These are phyloP conservation scores for Diaphora mendica DNA, from an alignment of 2,888 invertebrate genomes.

Conservation along the genomic window DNA sequence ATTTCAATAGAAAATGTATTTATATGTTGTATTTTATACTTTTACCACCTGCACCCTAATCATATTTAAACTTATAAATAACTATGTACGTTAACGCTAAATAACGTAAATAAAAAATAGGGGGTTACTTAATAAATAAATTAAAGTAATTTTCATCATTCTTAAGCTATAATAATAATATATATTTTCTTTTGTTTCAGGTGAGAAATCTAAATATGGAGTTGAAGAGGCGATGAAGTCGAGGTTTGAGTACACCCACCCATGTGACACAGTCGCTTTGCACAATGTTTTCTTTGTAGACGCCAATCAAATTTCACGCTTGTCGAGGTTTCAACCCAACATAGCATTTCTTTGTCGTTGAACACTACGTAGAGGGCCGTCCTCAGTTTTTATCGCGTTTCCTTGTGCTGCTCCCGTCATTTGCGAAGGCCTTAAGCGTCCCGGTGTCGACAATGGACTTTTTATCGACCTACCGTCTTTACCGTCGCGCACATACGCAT, in stretches of 20 bases:
- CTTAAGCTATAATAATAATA: not conserved
- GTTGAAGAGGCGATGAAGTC: constrained; percentile 15
- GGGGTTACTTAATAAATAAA: not conserved
- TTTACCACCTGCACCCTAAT: too few relatives aligned
- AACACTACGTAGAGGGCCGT: constrained; percentile 60
- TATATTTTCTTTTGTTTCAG: constrained; percentile 53
- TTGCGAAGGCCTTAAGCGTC: constrained; percentile 73
- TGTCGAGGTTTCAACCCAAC: constrained; percentile 63
- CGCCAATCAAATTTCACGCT: constrained; percentile 74
- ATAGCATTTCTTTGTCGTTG: constrained; percentile 67
- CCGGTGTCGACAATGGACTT: constrained; percentile 78
- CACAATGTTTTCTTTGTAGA: constrained; percentile 59
- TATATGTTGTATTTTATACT: too few relatives aligned
- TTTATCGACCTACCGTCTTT: constrained; percentile 76
- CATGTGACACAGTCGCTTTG: constrained; percentile 37
- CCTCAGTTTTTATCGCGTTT: constrained; percentile 77
- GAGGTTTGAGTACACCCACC: constrained; percentile 38
- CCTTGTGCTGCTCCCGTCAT: constrained; percentile 72
- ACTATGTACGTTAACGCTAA: too few relatives aligned
- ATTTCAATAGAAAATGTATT: not conserved
- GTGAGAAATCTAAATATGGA: constrained; percentile 39
- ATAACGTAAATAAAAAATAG: too few relatives aligned
- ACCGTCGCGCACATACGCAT: constrained; percentile 71
- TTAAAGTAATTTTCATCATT: not conserved
- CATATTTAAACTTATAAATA: too few relatives aligned